These are phyloP conservation scores for Meteorus colon DNA, from an alignment of 2,888 invertebrate species.

Conservation along the genomic window DNA sequence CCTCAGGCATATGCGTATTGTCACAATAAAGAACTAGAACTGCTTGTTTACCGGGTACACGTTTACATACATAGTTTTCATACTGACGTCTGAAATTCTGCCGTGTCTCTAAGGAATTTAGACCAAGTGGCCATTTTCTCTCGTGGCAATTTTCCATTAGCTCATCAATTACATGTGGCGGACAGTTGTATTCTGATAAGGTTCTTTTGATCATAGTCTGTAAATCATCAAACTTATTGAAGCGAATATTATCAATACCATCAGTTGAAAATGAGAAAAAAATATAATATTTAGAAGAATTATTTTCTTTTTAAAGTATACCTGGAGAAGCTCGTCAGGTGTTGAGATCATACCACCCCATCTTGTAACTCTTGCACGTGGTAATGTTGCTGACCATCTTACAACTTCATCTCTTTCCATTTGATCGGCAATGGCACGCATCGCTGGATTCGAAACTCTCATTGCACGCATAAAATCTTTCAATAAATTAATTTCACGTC, in stretches of 20 bases:
- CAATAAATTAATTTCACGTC: slow-evolving; percentile 88
- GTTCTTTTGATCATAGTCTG: slow-evolving; percentile 96
- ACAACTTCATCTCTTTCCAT: slow-evolving; percentile 96
- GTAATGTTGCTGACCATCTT: slow-evolving; percentile 88
- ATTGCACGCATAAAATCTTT: slow-evolving; percentile 97
- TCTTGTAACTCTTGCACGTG: slow-evolving; percentile 91
- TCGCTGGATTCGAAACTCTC: slow-evolving; percentile 92
- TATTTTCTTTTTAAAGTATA: slow-evolving; percentile 65
- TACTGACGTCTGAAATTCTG: slow-evolving; percentile 95
- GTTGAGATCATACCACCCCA: slow-evolving; percentile 99
- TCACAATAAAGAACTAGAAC: slow-evolving; percentile 96
- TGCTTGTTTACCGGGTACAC: slow-evolving; percentile 96
- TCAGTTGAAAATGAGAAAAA: background rate
- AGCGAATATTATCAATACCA: background rate
- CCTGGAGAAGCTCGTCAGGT: slow-evolving; percentile 94
- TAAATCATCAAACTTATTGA: slow-evolving; percentile 51
- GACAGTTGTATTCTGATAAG: slow-evolving; percentile 94
- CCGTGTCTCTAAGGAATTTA: slow-evolving; percentile 93
- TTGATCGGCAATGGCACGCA: slow-evolving; percentile 93
- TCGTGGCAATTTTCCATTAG: slow-evolving; percentile 99
- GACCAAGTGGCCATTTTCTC: slow-evolving; percentile 94
- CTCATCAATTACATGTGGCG: slow-evolving; percentile 93
- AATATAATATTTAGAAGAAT: background rate
- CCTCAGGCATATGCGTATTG: slow-evolving; percentile 95
- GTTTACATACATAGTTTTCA: slow-evolving; percentile 94